Evolutionary conservation across 2,797 vertebrate species (phyloP), one percentile per base, ranked within the genome.

Genomic region (Myoxocephalus aenaeus): DNA sequence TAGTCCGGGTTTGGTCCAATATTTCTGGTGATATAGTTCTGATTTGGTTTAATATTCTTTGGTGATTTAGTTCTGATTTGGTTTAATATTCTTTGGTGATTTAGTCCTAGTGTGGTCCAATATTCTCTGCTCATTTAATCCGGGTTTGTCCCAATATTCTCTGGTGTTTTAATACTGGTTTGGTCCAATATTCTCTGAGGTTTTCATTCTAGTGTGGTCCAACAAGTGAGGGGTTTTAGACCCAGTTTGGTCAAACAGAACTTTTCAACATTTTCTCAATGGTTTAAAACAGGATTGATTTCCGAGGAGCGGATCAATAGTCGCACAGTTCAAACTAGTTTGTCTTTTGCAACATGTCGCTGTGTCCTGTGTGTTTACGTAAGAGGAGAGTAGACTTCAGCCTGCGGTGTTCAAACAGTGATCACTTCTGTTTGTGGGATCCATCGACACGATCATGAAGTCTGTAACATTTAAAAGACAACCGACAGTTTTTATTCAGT

Each of bases 261-360:
- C 18, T 36, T n/a, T 36, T 7, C 2, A 4, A 15, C 27, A 40
- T 46, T 38, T 38, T 20, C 22, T 62, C 34, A 48, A 62, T 13
- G 32, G 6, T 32, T 32, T 62, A 27, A 51, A 57, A 62, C 53
- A 63, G 74, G 36, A 36, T 27, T 54, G 51, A 22, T 73, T 58
- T 32, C 59, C 32, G 2, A 12, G 22, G 32, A 61, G 44, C 56
- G 10, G 46, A 68, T 62, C 65, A 11, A 62, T 53, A 53, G n/a
- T 27, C 12, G 9, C 25, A 36, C 27, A 18, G 57, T 53, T 38
- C 5, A 58, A 22, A 25, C 59, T 15, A 25, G 22, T 67, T 57
- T 32, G 29, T 78, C 54, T 77, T 77, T 68, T 76, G 75, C 75
- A 78, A 62, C 22, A 44, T 40, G 59, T 76, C 59, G 14, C 7